Conservation (phyloP, 2,113 vertebrate genomes). For the Hydrochoerus hydrochaeris region DNA sequence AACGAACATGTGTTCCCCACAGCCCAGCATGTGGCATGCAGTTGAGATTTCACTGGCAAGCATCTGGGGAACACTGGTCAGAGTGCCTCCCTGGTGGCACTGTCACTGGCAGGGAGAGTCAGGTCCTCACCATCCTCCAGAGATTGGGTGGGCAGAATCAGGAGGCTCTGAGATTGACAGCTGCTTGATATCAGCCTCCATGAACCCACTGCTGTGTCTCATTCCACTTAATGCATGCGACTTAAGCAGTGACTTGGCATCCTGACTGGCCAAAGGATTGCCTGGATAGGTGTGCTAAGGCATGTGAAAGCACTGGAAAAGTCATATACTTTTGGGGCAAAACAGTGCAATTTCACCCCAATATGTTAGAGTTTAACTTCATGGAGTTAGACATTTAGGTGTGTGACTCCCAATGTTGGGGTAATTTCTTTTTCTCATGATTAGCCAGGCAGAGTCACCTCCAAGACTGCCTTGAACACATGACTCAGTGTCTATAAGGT, state of each 20-base stretch:
- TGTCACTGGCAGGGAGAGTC: not conserved
- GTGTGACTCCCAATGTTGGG: not conserved
- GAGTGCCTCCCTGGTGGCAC: slow-evolving; percentile 52
- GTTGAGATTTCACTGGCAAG: slow-evolving; percentile 64
- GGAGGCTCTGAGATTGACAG: not conserved
- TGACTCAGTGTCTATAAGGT: not conserved
- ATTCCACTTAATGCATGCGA: not conserved
- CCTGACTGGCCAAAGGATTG: not conserved
- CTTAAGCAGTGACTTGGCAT: not conserved
- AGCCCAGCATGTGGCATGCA: slow-evolving; percentile 77
- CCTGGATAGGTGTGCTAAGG: not conserved
- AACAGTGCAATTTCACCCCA: accelerated
- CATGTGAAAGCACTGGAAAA: not conserved
- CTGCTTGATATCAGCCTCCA: not conserved
- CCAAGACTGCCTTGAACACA: not conserved
- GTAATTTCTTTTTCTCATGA: not conserved
- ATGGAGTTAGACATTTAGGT: not conserved
- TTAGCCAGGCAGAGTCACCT: not conserved
- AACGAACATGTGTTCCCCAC: slow-evolving; percentile 76
- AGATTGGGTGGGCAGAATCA: not conserved
- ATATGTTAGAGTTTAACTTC: not conserved
- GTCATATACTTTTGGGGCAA: not conserved
- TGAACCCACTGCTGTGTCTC: not conserved
- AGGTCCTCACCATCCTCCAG: not conserved
- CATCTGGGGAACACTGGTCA: slow-evolving; percentile 50